Evolutionary conservation across 2,797 vertebrate species (phyloP).

Genomic region (Sylvilagus floridanus): DNA sequence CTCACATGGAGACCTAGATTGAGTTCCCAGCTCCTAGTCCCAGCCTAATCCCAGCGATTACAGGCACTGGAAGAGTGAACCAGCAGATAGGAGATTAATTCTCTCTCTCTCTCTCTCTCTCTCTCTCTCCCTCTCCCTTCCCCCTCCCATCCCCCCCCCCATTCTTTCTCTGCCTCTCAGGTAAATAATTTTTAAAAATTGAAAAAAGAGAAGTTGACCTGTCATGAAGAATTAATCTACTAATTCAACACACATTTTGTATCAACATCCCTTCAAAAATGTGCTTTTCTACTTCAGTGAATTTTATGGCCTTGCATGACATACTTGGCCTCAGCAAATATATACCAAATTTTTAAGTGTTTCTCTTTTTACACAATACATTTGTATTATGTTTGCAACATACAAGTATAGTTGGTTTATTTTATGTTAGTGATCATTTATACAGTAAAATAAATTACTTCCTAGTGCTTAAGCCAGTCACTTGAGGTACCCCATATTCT

Average conservation of each 20-base stretch:
- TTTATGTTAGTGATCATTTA: not conserved
- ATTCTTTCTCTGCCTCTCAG: too few species aligned
- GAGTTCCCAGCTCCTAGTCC: too few species aligned
- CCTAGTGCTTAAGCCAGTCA: not conserved
- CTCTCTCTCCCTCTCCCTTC: too few species aligned
- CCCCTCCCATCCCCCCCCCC: too few species aligned
- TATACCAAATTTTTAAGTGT: not conserved
- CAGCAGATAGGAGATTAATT: too few species aligned
- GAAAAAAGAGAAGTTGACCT: not conserved
- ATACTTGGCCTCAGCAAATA: not conserved
- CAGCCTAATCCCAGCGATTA: too few species aligned
- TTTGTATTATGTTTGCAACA: not conserved
- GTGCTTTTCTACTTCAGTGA: not conserved
- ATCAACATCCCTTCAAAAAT: not conserved
- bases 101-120: too few species aligned
- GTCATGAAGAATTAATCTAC: not conserved
- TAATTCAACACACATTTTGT: not conserved
- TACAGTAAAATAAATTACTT: not conserved
- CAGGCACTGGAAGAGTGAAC: too few species aligned
- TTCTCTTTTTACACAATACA: not conserved
- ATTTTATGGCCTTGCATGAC: not conserved
- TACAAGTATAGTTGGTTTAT: not conserved
- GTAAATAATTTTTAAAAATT: conserved; percentile 1
- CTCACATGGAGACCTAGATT: too few species aligned
- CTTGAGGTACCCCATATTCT: not conserved